Base-by-base conservation (phyloP, 2,797 vertebrate genomes). In the Cirrhinus molitorella region DNA sequence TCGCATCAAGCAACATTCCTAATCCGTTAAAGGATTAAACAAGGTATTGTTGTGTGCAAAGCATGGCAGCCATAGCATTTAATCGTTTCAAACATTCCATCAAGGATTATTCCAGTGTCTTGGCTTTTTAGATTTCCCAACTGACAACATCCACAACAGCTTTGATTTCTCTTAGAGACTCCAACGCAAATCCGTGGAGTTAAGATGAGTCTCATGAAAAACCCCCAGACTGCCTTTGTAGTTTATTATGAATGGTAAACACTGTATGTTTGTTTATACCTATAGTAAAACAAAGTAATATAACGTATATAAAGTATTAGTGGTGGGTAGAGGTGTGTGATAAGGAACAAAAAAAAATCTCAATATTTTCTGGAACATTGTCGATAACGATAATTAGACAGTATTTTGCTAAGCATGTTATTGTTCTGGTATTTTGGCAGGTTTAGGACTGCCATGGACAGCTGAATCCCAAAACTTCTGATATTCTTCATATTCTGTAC, bases 21-120 rank as follows among this genome's bases (percentile, higher is more conserved):
- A 90, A 93, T 93, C 91, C 88, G 68, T 40, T 51, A 80, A 84
- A 70, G 84, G 79, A 81, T 86, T 89, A 85, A 85, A 84, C 37
- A 70, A 76, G 63, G 49, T 76, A 78, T 86, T 90, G 88, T 91
- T 91, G 76, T 93, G 88, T 90, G 88, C 87, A 87, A 87, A 88
- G 81, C 88, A 81, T 85, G 76, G 71, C 83, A 81, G 85, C 59
- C 85, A 74, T 81, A 81, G 70, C 65, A 87, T 89, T 92, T 89
- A 91, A 92, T 93, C 88, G 85, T 86, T 88, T 89, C 73, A 89
- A 86, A 91, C 91, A 89, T 91, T 91, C 86, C 65, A 81, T 84
- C 51, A 74, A 83, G 88, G 80, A 81, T 88, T 89, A 91, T 88
- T 87, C 73, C 73, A 51, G 28, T 88, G 74, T 85, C 53, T 87